Evolutionary conservation across 2,888 invertebrate genomes (phyloP), one percentile per base, ranked within the genome.

Genomic region (Anthrax anthrax): DNA sequence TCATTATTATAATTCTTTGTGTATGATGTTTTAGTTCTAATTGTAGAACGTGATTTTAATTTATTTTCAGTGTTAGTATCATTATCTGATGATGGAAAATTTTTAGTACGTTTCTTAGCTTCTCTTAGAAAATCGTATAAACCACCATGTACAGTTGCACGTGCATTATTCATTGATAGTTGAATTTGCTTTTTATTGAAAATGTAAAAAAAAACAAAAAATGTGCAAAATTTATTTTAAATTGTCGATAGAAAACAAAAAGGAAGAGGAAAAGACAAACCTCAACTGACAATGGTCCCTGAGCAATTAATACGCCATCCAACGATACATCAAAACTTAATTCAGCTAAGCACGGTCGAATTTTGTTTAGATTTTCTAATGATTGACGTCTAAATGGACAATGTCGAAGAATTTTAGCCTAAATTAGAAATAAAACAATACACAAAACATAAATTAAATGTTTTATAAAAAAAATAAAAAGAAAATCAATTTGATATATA

Each of bases 201-300:
- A n/a, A n/a, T n/a, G n/a, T n/a, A n/a, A n/a, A 48, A 2, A 55
- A 53, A 23, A 4, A 50, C 45, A 41, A 8, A 37, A 40, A 43
- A 43, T 38, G 18, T 27, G 23, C 23, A 42, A 18, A 16, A 6
- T 9, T 13, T 40, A 43, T 46, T 4, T 18, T 23, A 50, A 10
- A 27, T 34, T n/a, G n/a, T n/a, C n/a, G n/a, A n/a, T n/a, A n/a
- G n/a, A 36, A 29, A 41, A 44, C 13, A 48, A 18, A 32, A 18
- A 44, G n/a, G 16, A 37, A 17, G 37, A n/a, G n/a, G n/a, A n/a
- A n/a, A n/a, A n/a, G n/a, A 53, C 58, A 60, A 66, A 84, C 86
- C 74, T 88, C 86, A 38, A 88, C 80, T 54, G 84, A 84, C n/a
- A 87, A 67, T n/a, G 86, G 84, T 4, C 84, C 85, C 57, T 84